phyloP scores from a whole-genome alignment of 2,797 vertebrate species.

The Characodon lateralis region DNA sequence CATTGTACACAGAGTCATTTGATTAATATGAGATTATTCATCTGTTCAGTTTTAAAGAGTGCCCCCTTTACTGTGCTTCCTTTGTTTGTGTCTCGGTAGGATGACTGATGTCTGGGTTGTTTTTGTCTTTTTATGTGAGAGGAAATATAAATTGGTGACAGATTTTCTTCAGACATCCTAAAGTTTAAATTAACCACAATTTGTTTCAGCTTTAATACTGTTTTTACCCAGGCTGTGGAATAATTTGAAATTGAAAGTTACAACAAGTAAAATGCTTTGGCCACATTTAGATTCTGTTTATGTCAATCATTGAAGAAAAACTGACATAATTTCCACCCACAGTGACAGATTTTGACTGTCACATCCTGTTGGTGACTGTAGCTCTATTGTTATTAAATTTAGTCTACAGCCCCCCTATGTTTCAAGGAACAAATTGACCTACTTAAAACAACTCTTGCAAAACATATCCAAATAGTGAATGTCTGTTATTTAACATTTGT shows the following conservation, averaged over 20 bases:
- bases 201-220: not conserved
- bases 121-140: not conserved
- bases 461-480: not conserved
- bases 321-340: conserved; percentile 21
- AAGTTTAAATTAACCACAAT: not conserved
- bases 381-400: conserved; percentile 23
- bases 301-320: not conserved
- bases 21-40: not conserved
- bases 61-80: not conserved
- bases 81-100: not conserved
- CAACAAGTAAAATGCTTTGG: not conserved
- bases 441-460: not conserved
- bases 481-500: not conserved
- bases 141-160: not conserved
- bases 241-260: not conserved
- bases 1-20: not conserved
- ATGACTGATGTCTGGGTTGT: not conserved
- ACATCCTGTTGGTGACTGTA: conserved; percentile 21
- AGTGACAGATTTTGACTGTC: conserved; percentile 18
- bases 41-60: not conserved
- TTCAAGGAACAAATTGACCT: not conserved
- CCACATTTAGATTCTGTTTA: not conserved
- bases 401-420: not conserved
- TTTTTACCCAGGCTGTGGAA: not conserved
- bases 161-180: not conserved